Conservation (phyloP, 2,797 vertebrate species). For the Chrysocyon brachyurus region DNA sequence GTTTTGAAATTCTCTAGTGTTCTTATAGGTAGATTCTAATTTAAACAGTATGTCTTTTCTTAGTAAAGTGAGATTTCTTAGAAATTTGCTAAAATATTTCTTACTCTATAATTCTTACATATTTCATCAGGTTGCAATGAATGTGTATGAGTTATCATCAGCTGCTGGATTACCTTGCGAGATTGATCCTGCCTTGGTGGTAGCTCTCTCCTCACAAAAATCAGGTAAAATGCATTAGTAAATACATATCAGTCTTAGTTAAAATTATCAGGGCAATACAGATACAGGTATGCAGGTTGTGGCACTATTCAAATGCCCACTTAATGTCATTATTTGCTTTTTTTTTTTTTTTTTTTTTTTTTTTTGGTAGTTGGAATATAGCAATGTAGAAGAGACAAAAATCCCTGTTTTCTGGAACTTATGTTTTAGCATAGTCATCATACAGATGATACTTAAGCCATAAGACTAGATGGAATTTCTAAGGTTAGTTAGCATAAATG, state of each 20-base stretch:
- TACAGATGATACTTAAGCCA: background rate
- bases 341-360: background rate
- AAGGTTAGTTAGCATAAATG: background rate
- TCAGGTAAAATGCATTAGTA: conserved; percentile 90
- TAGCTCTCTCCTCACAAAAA: conserved; percentile 98
- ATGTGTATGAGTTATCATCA: conserved; percentile 98
- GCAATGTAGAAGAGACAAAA: background rate
- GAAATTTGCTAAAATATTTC: conserved; percentile 51
- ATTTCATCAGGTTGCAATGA: conserved; percentile 97
- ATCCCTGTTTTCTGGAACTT: background rate
- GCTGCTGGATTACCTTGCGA: conserved; percentile 98
- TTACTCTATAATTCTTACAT: conserved; percentile 27
- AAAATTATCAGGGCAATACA: background rate
- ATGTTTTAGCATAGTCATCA: background rate
- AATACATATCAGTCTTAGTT: background rate
- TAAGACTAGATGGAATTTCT: background rate
- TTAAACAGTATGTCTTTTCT: conserved; percentile 14
- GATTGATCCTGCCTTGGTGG: conserved; percentile 98
- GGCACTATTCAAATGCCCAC: background rate
- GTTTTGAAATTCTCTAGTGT: conserved; percentile 52
- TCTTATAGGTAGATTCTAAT: background rate
- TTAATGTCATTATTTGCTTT: conserved; percentile 2
- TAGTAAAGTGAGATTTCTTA: conserved; percentile 41
- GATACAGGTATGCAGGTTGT: background rate
- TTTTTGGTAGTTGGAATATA: background rate